Conservation (phyloP, 2,797 vertebrate genomes). For the Typhlichthys eigenmanni region DNA sequence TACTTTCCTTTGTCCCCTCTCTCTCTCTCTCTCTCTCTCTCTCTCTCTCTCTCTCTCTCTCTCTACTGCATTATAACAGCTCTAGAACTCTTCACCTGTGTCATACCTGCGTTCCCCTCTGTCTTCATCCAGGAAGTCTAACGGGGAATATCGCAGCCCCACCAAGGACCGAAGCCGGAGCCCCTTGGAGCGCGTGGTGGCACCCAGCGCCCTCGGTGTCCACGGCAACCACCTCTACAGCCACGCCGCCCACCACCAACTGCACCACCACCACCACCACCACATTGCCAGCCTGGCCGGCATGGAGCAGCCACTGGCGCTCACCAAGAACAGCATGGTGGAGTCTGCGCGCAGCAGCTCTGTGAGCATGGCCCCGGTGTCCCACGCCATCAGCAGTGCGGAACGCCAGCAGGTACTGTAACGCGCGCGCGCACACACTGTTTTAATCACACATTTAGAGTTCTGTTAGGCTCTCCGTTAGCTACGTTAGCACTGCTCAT, state of each 20-base stretch:
- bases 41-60: background rate
- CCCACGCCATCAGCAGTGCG: constrained; percentile 76
- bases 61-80: background rate
- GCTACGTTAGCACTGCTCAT: too few relatives aligned
- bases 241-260: constrained; percentile 57
- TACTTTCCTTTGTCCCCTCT: constrained; percentile 11
- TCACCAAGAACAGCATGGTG: constrained; percentile 93
- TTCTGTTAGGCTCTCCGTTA: too few relatives aligned
- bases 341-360: constrained; percentile 75
- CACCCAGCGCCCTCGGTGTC: constrained; percentile 81
- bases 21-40: background rate
- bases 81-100: background rate
- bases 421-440: background rate
- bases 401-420: constrained; percentile 92
- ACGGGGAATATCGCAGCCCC: constrained; percentile 87
- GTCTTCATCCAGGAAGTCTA: constrained; percentile 82
- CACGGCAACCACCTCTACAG: constrained; percentile 85
- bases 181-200: constrained; percentile 86
- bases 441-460: too few relatives aligned
- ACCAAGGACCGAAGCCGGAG: constrained; percentile 90
- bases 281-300: constrained; percentile 84
- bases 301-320: constrained; percentile 95
- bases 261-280: constrained; percentile 67
- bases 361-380: constrained; percentile 46
- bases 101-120: background rate